Base-by-base conservation (phyloP, 2,888 invertebrate genomes). In the Scaptomyza flava region DNA sequence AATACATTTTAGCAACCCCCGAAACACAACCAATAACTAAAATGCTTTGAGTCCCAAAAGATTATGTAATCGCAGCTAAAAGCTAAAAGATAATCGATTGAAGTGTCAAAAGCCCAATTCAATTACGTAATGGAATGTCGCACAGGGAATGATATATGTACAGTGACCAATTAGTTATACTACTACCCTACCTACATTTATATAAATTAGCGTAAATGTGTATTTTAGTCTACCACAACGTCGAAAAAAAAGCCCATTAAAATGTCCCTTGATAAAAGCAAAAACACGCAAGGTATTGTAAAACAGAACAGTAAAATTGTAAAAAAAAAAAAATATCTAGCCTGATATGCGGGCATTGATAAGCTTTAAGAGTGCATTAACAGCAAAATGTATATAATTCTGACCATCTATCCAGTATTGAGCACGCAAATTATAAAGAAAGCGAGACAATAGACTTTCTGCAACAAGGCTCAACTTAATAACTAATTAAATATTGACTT, bases 401-500 rank as follows among this genome's bases (percentile, higher is more conserved):
- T 9, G 46, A 14, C 41, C 38, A 76, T 57, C 54, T 41, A 27
- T 27, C 69, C 69, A 76, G 61, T 43, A 50, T 51, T 34, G 30
- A 12, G 42, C 38, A 58, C 17, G 17, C 17, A 17, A 17, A 17
- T 17, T 17, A 17, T 1, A 17, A 1, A 36, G 17, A 12, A 23
- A 51, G 7, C 4, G 36, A 20, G 31, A 38, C 6, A 23, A 12
- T 6, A n/a, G 36, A 36, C 36, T 5, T 34, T 6, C 36, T 6
- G 38, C 47, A 42, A 31, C 27, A 23, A 33, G 14, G 43, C 51
- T 58, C 31, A 54, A 48, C 66, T 69, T 65, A 67, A 81, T 70
- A 68, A 61, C 58, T 67, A 57, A 75, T 75, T 70, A 72, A 63
- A 70, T 78, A 77, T 80, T 73, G 54, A 67, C 68, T 60, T 53